A percentile compares a stretch with the other conserved stretches of the same genome.
Conservation (phyloP, 2,888 invertebrate genomes). For the Lasioglossum marginatum region DNA sequence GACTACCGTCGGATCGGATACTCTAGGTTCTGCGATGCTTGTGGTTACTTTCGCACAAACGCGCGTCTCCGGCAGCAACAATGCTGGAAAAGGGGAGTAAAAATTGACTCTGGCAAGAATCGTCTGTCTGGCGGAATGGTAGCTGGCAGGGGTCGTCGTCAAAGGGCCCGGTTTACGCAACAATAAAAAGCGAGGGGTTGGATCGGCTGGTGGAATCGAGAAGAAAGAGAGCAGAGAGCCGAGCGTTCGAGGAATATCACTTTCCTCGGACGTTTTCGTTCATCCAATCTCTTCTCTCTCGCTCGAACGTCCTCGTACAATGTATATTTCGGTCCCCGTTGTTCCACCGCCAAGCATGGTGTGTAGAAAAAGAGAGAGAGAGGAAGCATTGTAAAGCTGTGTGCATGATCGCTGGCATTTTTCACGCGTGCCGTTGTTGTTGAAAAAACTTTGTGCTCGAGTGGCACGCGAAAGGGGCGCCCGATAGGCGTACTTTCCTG, state of each 20-base stretch:
- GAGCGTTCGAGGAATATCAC: slow-evolving; percentile 38
- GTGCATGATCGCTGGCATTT: slow-evolving; percentile 56
- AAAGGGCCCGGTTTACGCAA: slow-evolving; percentile 61
- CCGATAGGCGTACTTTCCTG: slow-evolving; percentile 18
- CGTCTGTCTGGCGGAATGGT: slow-evolving; percentile 15
- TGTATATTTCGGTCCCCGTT: slow-evolving; percentile 4
- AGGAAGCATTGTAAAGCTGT: not conserved
- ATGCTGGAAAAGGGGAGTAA: not conserved
- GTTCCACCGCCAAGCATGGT: not conserved
- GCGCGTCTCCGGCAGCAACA: not conserved
- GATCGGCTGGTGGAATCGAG: not conserved
- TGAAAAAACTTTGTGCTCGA: slow-evolving; percentile 54
- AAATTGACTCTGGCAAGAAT: not conserved
- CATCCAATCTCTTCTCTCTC: slow-evolving; percentile 27
- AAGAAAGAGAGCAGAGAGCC: slow-evolving; percentile 4
- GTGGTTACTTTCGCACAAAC: not conserved
- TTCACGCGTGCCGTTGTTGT: slow-evolving; percentile 53
- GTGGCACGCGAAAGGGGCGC: slow-evolving; percentile 21
- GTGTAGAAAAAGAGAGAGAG: not conserved
- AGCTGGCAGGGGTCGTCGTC: slow-evolving; percentile 31
- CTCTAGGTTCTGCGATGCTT: not conserved
- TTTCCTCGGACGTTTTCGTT: slow-evolving; percentile 46
- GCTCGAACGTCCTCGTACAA: slow-evolving; percentile 7
- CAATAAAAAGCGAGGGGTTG: slow-evolving; percentile 28
- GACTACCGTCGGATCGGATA: not conserved